These are phyloP conservation scores for Phrixothrix hirtus DNA, from an alignment of 2,888 invertebrate species.

Conservation along the genomic window DNA sequence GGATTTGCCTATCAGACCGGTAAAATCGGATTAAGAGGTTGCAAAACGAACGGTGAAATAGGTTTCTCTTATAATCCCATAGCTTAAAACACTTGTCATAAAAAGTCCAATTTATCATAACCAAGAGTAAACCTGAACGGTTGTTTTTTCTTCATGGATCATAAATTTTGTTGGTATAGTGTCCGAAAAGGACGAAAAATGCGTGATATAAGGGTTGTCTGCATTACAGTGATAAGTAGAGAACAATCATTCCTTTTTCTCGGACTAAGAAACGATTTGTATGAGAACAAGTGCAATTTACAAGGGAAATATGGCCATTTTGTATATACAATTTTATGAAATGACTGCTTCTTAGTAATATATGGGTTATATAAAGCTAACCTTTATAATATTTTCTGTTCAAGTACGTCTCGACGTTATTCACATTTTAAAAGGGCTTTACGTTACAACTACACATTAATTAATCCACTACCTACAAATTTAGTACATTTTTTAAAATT, in stretches of 20 bases:
- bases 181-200: slow-evolving; percentile 36
- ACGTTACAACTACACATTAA: too few relatives aligned
- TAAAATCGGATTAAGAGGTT: slow-evolving; percentile 30
- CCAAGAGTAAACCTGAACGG: slow-evolving; percentile 36
- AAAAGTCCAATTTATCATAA: slow-evolving; percentile 44
- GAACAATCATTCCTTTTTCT: slow-evolving; percentile 36
- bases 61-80: slow-evolving; percentile 23
- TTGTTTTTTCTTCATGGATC: slow-evolving; percentile 42
- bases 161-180: slow-evolving; percentile 41
- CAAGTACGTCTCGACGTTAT: too few relatives aligned
- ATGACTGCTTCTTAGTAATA: neutral
- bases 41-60: slow-evolving; percentile 27
- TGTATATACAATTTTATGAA: neutral
- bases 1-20: slow-evolving; percentile 31
- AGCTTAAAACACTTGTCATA: slow-evolving; percentile 36
- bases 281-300: slow-evolving; percentile 13
- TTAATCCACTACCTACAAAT: too few relatives aligned
- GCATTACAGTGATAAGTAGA: slow-evolving; percentile 40
- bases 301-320: slow-evolving; percentile 5
- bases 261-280: slow-evolving; percentile 16
- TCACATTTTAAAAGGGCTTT: too few relatives aligned
- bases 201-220: slow-evolving; percentile 30
- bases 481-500: too few relatives aligned
- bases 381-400: too few relatives aligned
- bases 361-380: too few relatives aligned